phyloP scores from a whole-genome alignment of 2,797 vertebrate genomes.

The Brachyrhaphis roseni region DNA sequence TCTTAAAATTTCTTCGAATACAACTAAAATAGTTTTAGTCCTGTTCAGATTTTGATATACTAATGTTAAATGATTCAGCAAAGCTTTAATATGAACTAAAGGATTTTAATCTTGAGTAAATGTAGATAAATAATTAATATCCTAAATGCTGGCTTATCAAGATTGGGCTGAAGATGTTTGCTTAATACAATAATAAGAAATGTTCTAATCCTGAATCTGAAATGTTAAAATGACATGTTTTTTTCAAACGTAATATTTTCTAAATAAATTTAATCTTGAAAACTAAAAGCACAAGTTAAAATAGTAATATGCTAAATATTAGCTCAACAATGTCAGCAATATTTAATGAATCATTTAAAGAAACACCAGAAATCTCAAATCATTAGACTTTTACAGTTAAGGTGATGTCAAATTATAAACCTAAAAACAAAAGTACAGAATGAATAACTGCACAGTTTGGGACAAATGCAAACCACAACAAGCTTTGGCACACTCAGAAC shows the following conservation, averaged over 20 bases:
- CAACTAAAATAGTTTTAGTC: not conserved
- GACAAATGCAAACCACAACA: constrained; percentile 3
- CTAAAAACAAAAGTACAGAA: not conserved
- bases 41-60: not conserved
- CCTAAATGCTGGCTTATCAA: not conserved
- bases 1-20: constrained; percentile 11
- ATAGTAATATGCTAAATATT: constrained; percentile 3
- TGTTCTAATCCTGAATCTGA: not conserved
- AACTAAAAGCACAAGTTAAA: constrained; percentile 17
- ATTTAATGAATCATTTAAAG: not conserved
- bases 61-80: not conserved
- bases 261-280: not conserved
- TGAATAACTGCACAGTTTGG: not conserved
- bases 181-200: not conserved
- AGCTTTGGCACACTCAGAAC: not conserved
- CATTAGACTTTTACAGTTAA: not conserved
- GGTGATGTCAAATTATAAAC: not conserved
- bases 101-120: constrained; percentile 14
- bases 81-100: not conserved
- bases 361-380: not conserved
- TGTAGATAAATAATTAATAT: constrained; percentile 6
- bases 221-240: not conserved
- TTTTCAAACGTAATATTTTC: not conserved
- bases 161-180: not conserved
- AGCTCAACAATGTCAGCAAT: not conserved